Evolutionary conservation across 2,113 vertebrate genomes (phyloP), one percentile per base, ranked within the genome.

Genomic region (Paratilapia polleni): DNA sequence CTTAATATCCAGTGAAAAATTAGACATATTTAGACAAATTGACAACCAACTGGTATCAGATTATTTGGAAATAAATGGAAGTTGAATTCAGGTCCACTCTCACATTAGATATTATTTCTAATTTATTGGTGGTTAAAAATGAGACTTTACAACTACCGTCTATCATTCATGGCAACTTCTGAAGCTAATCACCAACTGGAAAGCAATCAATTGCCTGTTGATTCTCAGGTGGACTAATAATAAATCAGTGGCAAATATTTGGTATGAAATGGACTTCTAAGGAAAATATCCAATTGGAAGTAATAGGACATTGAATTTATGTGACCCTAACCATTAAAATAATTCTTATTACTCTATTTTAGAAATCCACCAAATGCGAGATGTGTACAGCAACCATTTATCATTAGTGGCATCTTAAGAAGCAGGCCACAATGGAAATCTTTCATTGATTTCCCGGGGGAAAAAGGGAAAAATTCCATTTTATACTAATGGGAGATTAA

Each of bases 401-500:
- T 73, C 68, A 73, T 54, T 34, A 34, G 28, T 31, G 0, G 47
- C 52, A 34, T 73, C 26, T 54, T 73, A n/a, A 54, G 26, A 34
- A 34, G 26, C 68, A n/a, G 31, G 68, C 54, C 26, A 54, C 47
- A 52, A 28, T 73, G 47, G 28, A 34, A 73, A 20, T 47, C 1
- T 52, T 73, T 54, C 68, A 73, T 52, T 34, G 47, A 73, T 52
- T 73, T 73, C 19, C 0, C n/a, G 19, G 68, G 20, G 68, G 68
- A 17, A 1, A 52, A 31, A 19, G 49, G 49, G 49, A 3, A 52
- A 52, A 34, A 73, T 34, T 73, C 68, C 6, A 73, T 54, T 73
- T 73, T 52, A 54, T 73, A 73, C 68, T 73, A 73, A 73, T 73
- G 68, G 19, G 11, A 73, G 47, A 73, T 73, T 54, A 73, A 73